Conservation (phyloP, 23 tunicate species). For the Aplidium turbinatum region DNA sequence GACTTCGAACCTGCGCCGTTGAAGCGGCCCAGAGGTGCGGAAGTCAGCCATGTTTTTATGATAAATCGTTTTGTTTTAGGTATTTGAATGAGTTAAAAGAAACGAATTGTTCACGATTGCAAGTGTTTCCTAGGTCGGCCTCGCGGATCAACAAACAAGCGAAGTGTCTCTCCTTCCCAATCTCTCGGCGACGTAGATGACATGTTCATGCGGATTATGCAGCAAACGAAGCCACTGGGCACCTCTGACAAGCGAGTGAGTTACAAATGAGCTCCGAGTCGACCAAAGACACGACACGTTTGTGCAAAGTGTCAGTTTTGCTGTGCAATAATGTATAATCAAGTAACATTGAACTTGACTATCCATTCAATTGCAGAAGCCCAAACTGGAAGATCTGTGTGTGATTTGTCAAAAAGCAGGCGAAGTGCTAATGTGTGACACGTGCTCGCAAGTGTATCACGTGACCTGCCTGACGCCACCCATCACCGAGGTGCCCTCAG, state of each 20-base stretch:
- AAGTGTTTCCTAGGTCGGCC: constrained; percentile 14
- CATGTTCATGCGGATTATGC: constrained; percentile 11
- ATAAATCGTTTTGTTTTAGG: neutral
- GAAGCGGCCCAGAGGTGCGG: constrained; percentile 70
- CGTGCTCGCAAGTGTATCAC: constrained; percentile 71
- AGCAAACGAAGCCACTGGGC: constrained; percentile 14
- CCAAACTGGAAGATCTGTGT: constrained; percentile 58
- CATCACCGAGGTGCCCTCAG: constrained; percentile 44
- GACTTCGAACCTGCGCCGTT: constrained; percentile 50
- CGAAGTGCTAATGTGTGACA: constrained; percentile 79
- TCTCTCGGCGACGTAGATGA: neutral
- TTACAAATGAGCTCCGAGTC: too few species aligned
- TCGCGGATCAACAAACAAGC: constrained; percentile 11
- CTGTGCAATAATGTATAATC: too few species aligned
- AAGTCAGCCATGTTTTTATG: neutral
- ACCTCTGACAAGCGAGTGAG: too few species aligned
- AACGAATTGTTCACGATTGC: neutral
- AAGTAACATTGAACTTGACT: too few species aligned
- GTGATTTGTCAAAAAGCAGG: constrained; percentile 60
- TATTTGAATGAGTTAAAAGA: neutral
- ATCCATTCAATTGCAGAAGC: too few species aligned
- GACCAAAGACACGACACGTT: too few species aligned
- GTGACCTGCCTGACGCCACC: constrained; percentile 57
- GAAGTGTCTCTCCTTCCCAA: constrained; percentile 18
- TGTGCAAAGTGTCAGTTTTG: too few species aligned